phyloP scores from a whole-genome alignment of 2,888 invertebrate genomes.

The Leucania comma region DNA sequence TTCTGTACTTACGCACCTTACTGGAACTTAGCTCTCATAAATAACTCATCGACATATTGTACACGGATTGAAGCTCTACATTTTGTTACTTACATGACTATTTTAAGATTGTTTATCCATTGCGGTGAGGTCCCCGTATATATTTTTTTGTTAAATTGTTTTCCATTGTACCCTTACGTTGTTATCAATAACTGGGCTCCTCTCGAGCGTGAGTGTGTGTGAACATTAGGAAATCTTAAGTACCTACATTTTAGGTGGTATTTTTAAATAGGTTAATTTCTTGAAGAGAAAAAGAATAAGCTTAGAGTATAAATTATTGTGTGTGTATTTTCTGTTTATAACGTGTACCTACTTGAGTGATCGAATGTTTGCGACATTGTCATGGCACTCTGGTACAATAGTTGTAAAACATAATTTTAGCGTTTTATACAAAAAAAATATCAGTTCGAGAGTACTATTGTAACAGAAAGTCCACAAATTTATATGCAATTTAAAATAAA shows the following conservation, averaged over 20 bases:
- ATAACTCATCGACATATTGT: conserved; percentile 27
- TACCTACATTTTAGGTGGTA: conserved; percentile 86
- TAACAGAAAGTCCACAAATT: conserved; percentile 91
- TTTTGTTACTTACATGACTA: conserved; percentile 51
- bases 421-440: conserved; percentile 88
- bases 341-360: conserved; percentile 76
- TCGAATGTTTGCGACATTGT: conserved; percentile 79
- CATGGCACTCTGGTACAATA: conserved; percentile 85
- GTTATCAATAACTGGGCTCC: conserved; percentile 75
- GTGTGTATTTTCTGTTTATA: conserved; percentile 89
- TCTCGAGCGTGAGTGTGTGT: conserved; percentile 81
- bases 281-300: conserved; percentile 80
- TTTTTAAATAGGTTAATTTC: conserved; percentile 86
- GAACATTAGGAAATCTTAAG: conserved; percentile 83
- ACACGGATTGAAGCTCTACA: conserved; percentile 32
- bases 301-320: conserved; percentile 89
- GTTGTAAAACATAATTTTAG: conserved; percentile 86
- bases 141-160: conserved; percentile 80
- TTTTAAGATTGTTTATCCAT: conserved; percentile 72
- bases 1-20: conserved; percentile 39
- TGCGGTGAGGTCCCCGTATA: conserved; percentile 67
- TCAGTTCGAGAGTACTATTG: conserved; percentile 89
- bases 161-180: conserved; percentile 76
- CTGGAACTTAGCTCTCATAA: conserved; percentile 12
- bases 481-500: conserved; percentile 90